These are phyloP conservation scores for Solenopsis invicta DNA, from an alignment of 1,140 invertebrate species.

Conservation along the genomic window DNA sequence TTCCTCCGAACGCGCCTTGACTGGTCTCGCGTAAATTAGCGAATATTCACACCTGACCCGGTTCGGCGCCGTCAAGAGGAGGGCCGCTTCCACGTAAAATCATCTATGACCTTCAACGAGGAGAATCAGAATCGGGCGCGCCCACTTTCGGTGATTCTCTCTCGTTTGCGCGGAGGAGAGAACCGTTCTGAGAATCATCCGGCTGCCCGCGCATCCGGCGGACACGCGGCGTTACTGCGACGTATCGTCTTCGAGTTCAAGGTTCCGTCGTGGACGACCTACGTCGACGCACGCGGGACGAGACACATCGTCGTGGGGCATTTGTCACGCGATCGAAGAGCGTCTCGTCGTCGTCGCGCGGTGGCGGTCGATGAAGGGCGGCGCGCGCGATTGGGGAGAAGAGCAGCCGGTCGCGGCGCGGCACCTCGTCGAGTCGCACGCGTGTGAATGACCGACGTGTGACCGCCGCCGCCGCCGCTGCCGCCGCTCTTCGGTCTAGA, in stretches of 20 bases:
- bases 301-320: constrained; percentile 7
- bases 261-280: constrained; percentile 29
- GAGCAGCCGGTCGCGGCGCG: constrained; percentile 15
- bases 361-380: constrained; percentile 46
- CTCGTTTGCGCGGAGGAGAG: constrained; percentile 33
- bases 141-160: constrained; percentile 46
- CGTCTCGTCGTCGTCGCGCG: constrained; percentile 20
- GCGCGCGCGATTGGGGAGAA: constrained; percentile 16
- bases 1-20: not conserved
- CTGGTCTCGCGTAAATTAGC: constrained; percentile 13
- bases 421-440: constrained; percentile 69
- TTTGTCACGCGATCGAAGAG: constrained; percentile 59
- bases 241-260: constrained; percentile 43
- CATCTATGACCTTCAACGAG: constrained; percentile 61
- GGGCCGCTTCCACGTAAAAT: constrained; percentile 65
- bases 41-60: constrained; percentile 53
- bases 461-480: constrained; percentile 61
- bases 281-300: not conserved
- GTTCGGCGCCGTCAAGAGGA: constrained; percentile 25
- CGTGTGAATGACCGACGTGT: constrained; percentile 81
- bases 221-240: constrained; percentile 27
- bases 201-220: constrained; percentile 26
- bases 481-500: constrained; percentile 50
- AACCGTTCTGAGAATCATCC: constrained; percentile 62
- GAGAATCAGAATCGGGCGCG: constrained; percentile 31